Evolutionary conservation across 2,113 vertebrate genomes (phyloP).

Genomic region (Himantopus leucocephalus): DNA sequence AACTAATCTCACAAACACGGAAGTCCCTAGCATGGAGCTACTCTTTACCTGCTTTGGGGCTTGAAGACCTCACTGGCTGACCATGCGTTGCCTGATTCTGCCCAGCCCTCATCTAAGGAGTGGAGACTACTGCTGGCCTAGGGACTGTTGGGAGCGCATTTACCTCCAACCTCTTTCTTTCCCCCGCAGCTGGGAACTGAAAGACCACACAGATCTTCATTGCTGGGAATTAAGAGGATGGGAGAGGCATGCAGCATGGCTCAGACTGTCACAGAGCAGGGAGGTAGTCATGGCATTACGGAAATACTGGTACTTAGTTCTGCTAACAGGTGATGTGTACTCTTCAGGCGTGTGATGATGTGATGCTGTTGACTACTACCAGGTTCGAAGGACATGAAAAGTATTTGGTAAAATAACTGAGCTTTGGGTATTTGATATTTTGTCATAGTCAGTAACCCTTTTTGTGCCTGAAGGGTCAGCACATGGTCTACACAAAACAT

Average conservation of each 20-base stretch:
- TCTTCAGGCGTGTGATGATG: neutral
- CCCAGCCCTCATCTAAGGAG: neutral
- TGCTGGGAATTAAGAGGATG: neutral
- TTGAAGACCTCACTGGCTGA: neutral
- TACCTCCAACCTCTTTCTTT: neutral
- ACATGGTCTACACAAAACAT: neutral
- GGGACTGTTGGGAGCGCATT: accelerated
- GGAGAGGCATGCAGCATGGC: neutral
- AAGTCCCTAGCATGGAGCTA: neutral
- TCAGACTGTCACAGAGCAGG: neutral
- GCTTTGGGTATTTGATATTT: neutral
- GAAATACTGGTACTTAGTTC: neutral
- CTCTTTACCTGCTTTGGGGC: neutral
- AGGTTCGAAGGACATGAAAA: neutral
- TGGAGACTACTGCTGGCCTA: neutral
- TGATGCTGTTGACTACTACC: neutral
- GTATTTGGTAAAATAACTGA: neutral
- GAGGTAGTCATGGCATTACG: accelerated
- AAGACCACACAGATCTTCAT: accelerated
- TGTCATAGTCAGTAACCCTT: neutral
- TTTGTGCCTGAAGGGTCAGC: neutral
- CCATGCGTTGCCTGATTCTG: neutral
- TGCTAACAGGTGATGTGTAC: neutral
- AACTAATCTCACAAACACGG: neutral
- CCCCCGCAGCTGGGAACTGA: neutral